Base-by-base conservation (phyloP, 2,113 vertebrate genomes). In the Phalacrocorax carbo region DNA sequence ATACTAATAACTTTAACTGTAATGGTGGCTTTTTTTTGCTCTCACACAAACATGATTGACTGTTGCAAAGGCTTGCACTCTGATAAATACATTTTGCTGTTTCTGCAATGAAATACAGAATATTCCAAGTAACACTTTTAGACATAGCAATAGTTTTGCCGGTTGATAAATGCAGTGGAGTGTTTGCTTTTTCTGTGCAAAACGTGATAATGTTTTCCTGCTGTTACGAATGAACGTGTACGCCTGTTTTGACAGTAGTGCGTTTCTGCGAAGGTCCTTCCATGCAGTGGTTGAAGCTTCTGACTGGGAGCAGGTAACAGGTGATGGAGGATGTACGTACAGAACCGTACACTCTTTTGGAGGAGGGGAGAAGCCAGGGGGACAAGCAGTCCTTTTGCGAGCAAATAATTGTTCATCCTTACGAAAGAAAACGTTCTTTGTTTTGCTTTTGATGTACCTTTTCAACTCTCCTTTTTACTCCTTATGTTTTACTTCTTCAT, bases 81-180 rank as follows among this genome's bases (percentile, higher is more conserved):
- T 62, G 79, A 82, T 95, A 91, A 96, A 91, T 95, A 69, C 78
- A 8, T 78, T 78, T 26, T 79, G 23, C n/a, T 83, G 27, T 65
- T 62, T 48, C 42, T 91, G 61, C 48, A 36, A 1, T 25, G 60
- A 54, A 77, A 76, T 46, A 18, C 34, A 27, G 77, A 78, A 57
- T 84, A 46, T 82, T 80, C 40, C 52, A 30, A 70, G 62, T 19
- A 44, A 75, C 40, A 5, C 36, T 61, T 69, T 20, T 7, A 72
- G 51, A 29, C 30, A 19, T 26, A 1, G 0, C 6, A 44, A 34
- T n/a, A 49, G 26, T 65, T 96, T 81, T 55, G 13, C 10, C 54
- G 73, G 1, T 72, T 61, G 54, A 29, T 73, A 69, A 82, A 82
- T 36, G 38, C n/a, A 30, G 34, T 14, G 52, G n/a, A 68, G 44